Evolutionary conservation across 1,140 invertebrate species (phyloP), one percentile per base, ranked within the genome.

Genomic region (Mactra quadrangularis): DNA sequence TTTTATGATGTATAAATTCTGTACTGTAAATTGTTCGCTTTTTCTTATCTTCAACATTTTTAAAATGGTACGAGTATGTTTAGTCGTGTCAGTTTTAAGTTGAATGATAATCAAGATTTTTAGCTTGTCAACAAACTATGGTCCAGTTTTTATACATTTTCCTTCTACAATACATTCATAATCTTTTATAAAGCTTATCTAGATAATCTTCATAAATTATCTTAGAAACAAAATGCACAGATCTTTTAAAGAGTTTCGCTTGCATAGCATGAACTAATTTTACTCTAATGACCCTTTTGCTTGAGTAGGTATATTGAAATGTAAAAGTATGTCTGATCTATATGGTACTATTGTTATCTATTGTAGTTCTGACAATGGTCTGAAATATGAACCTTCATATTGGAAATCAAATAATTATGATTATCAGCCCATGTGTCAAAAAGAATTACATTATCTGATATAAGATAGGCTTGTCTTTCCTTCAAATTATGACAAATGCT

Each of bases 351-450:
- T 41, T 41, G 38, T 41, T 41, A 6, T 7, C 38, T 15, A 41
- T 41, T 41, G 38, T 41, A 15, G 6, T 41, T 41, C 38, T 15
- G 6, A 7, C 38, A 15, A 41, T 41, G 6, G 15, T 41, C 6
- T 41, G 38, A 41, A 41, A 41, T 41, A 41, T 41, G 38, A 41
- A 15, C 38, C 38, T 41, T 7, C 6, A 6, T 41, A n/a, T 41
- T 7, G 22, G 59, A 74, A 38, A 45, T 9, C 17, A 7, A 45
- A 2, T 74, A 53, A 74, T 45, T 76, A 60, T 52, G 31, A 62
- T 62, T 76, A 76, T 76, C 57, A 52, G 74, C 31, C 55, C 29
- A 31, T 50, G 74, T 76, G 74, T 76, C 74, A 76, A 76, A 76
- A 76, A 47, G 59, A 62, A 62, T 62, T 50, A 41, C 47, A 62